Percentiles rank a stretch among this genome's conserved stretches.
phyloP scores from a whole-genome alignment of 2,113 vertebrate genomes.

The Hucho hucho region DNA sequence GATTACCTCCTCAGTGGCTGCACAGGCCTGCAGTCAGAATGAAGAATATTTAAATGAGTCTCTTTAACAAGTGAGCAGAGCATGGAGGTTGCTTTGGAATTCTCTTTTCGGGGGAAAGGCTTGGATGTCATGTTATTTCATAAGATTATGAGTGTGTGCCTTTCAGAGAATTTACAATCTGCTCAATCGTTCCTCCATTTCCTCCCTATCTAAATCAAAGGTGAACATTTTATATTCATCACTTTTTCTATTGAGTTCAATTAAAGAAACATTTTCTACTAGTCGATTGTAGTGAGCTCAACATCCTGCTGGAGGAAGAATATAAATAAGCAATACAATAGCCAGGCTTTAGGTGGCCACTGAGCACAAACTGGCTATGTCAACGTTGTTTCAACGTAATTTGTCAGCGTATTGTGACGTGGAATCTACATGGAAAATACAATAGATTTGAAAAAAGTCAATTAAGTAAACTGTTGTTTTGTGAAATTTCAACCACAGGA shows the following conservation, averaged over 20 bases:
- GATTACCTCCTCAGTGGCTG: conserved; percentile 5
- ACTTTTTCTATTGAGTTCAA: background rate
- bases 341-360: background rate
- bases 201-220: background rate
- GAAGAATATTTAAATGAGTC: conserved; percentile 16
- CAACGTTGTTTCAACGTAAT: too few species aligned
- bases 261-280: background rate
- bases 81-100: background rate
- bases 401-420: too few species aligned
- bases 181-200: background rate
- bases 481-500: too few species aligned
- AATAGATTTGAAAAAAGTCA: too few species aligned
- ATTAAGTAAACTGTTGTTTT: too few species aligned
- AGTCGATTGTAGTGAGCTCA: background rate
- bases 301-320: background rate
- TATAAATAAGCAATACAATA: background rate
- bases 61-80: conserved; percentile 1
- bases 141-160: conserved; percentile 1
- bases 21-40: background rate
- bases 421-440: too few species aligned
- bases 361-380: too few species aligned
- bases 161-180: conserved; percentile 23
- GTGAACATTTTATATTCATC: background rate
- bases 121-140: conserved; percentile 20
- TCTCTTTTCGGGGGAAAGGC: background rate